These are phyloP conservation scores for Monopterus albus DNA, from an alignment of 2,113 vertebrate genomes.

Conservation along the genomic window DNA sequence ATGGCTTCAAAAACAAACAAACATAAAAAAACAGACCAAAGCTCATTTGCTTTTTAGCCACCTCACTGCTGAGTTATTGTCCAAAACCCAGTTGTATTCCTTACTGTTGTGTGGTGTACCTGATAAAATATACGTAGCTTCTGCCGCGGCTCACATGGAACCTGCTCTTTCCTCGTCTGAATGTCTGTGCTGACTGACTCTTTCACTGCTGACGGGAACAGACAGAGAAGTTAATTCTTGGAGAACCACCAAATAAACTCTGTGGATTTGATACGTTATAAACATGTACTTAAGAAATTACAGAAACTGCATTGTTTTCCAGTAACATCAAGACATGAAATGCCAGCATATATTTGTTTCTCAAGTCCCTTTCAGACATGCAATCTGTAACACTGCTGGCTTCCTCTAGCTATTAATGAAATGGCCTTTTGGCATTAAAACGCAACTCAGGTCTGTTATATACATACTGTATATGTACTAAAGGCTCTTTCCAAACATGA, in stretches of 20 bases:
- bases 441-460: background rate
- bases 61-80: slow-evolving; percentile 9
- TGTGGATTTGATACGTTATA: slow-evolving; percentile 11
- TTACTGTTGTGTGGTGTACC: slow-evolving; percentile 76
- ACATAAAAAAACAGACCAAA: background rate
- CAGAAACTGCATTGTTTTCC: background rate
- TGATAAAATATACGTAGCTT: slow-evolving; percentile 99
- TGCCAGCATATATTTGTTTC: background rate
- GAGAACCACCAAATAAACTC: slow-evolving; percentile 25
- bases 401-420: no score
- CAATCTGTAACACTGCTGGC: background rate
- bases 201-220: slow-evolving; percentile 88
- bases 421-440: no score
- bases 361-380: slow-evolving; percentile 24
- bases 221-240: slow-evolving; percentile 51
- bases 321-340: slow-evolving; percentile 7
- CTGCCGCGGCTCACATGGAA: slow-evolving; percentile 91
- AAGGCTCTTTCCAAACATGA: no score
- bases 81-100: background rate
- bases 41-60: slow-evolving; percentile 19
- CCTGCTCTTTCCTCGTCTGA: slow-evolving; percentile 92
- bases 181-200: slow-evolving; percentile 91
- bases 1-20: no score
- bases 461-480: no score
- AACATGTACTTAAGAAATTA: slow-evolving; percentile 12